Base-by-base conservation (phyloP, 2,113 vertebrate species). In the Phylloscopus trochilus region DNA sequence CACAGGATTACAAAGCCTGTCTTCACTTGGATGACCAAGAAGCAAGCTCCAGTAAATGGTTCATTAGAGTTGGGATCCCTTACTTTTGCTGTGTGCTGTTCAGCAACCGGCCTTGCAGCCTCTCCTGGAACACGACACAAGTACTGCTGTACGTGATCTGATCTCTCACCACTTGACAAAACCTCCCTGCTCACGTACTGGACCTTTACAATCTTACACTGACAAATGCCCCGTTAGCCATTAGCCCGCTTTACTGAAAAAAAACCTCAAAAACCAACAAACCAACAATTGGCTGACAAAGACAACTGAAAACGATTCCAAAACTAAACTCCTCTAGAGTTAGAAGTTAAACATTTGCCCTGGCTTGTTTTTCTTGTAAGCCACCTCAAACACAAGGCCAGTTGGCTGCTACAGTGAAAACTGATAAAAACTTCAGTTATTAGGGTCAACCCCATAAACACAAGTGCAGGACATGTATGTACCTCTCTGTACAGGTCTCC, bases 61-160 rank as follows among this genome's bases (percentile, higher is more conserved):
- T 64, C 46, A 53, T 27, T 15, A 46, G 43, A 69, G 14, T 14
- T 64, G 16, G 18, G 66, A 91, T 55, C 44, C 55, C 82, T 64
- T 76, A 23, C 23, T 89, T 83, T 18, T 81, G 49, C 52, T 83
- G 28, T 58, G 37, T 58, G 55, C 13, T 46, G 49, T 26, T 66
- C 22, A 58, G 33, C 15, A 73, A 47, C 9, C 2, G 1, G 44
- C 28, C 24, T 66, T 90, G 58, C 59, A 60, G 10, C 16, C 53
- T 30, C 30, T 68, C 59, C 59, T 24, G 23, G 51, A 55, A 60
- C 1, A 1, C 11, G 24, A 59, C 1, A 2, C 55, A 51, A 44
- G 46, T 39, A 39, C 47, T 22, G 26, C 15, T 0, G 1, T 19
- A 37, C 0, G 1, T n/a, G 35, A 35, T 35, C 64, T 26, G 6